Conservation (phyloP, 2,888 invertebrate species). For the Deroplatys truncata region DNA sequence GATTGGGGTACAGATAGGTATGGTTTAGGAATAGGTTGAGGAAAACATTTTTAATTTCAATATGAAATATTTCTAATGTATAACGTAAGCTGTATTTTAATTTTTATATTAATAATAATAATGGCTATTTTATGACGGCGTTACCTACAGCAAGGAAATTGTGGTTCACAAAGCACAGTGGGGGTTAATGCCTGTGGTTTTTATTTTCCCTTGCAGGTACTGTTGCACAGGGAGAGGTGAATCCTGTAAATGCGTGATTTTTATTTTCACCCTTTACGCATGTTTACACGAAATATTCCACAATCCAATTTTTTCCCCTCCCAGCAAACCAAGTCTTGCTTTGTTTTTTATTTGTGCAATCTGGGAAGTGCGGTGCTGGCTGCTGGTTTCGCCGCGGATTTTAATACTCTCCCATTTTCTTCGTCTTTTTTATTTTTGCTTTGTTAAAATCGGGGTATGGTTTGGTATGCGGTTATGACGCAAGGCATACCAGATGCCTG, state of each 20-base stretch:
- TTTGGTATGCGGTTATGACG: background rate
- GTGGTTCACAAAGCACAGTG: background rate
- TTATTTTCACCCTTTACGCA: background rate
- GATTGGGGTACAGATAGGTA: too few relatives aligned
- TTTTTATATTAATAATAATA: background rate
- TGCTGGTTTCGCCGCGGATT: background rate
- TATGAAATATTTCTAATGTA: too few relatives aligned
- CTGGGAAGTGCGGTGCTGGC: background rate
- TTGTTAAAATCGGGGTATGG: background rate
- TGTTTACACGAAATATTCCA: background rate
- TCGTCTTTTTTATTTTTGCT: background rate
- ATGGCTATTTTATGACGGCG: background rate
- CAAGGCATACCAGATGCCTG: background rate
- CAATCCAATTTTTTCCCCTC: background rate
- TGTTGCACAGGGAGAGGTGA: background rate
- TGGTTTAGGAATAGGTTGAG: too few relatives aligned
- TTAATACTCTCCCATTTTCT: background rate
- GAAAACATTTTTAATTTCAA: too few relatives aligned
- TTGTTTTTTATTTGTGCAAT: background rate
- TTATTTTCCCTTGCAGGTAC: background rate
- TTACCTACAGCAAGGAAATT: background rate
- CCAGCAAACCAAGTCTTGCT: background rate
- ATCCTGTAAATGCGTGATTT: background rate
- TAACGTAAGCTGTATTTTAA: too few relatives aligned
- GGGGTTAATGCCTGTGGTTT: background rate